Percentiles rank a stretch among this genome's conserved stretches.
phyloP scores from a whole-genome alignment of 2,113 vertebrate genomes.

The Numenius arquata region DNA sequence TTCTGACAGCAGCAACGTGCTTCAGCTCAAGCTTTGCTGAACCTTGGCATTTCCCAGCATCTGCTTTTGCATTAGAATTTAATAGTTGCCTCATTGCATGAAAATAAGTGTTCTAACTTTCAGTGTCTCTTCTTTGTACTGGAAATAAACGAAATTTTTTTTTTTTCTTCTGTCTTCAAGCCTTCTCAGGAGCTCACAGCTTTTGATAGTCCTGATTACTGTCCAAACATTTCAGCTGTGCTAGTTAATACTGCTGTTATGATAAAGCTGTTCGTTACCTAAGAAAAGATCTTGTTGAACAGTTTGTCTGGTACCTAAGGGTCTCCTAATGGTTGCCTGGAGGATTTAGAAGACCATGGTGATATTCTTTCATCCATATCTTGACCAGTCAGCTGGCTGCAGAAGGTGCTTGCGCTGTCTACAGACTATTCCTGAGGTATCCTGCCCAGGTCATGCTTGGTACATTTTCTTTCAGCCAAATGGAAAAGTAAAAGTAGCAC shows the following conservation, averaged over 20 bases:
- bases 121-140: background rate
- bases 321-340: background rate
- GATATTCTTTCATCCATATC: background rate
- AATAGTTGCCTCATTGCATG: background rate
- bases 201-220: background rate
- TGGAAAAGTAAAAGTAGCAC: background rate
- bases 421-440: background rate
- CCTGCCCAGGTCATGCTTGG: background rate
- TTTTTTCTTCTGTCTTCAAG: background rate
- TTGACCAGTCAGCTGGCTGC: background rate
- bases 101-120: background rate
- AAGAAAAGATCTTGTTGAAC: background rate
- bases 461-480: background rate
- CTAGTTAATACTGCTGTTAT: background rate
- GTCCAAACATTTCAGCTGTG: background rate
- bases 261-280: background rate
- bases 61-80: background rate
- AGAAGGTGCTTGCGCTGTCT: background rate
- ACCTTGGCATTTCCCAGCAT: background rate
- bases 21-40: background rate
- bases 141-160: background rate
- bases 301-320: background rate
- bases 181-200: background rate
- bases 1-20: background rate
- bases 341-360: background rate